Conservation (phyloP, 2,113 vertebrate genomes). For the Pipra filicauda region DNA sequence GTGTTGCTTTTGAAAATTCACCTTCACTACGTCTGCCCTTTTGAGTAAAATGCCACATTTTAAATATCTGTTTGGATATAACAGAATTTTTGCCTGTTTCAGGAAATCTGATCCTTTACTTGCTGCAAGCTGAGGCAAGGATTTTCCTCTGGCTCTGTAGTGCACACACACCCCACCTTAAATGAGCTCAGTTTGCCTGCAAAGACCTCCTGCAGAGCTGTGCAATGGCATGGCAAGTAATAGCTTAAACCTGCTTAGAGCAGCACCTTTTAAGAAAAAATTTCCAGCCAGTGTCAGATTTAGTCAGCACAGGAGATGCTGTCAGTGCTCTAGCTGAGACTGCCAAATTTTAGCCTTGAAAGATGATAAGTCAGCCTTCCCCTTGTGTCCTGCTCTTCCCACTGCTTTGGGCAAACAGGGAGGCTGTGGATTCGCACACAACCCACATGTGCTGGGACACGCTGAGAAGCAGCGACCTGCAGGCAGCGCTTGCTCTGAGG, state of each 20-base stretch:
- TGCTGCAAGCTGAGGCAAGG: background rate
- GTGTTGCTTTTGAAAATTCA: background rate
- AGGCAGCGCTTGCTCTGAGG: background rate
- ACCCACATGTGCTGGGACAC: fast-evolving
- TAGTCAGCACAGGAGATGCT: background rate
- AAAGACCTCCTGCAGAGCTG: background rate
- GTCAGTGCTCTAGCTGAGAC: background rate
- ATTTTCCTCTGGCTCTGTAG: background rate
- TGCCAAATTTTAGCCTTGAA: background rate
- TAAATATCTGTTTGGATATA: background rate
- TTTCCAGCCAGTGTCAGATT: background rate
- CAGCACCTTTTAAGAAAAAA: background rate
- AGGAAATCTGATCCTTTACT: background rate
- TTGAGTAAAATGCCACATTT: background rate
- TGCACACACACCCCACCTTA: background rate
- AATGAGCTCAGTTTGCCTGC: background rate
- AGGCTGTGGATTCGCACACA: background rate
- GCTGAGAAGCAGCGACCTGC: background rate
- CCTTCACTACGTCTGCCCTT: background rate
- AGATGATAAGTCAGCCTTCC: background rate
- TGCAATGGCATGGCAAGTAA: background rate
- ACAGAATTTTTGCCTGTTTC: background rate
- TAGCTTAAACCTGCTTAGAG: constrained; percentile 5
- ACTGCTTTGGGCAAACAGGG: background rate
- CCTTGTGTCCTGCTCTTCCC: background rate